A percentile compares a stretch with the other conserved stretches of the same genome.
These are phyloP conservation scores for Cydia strobilella DNA, from an alignment of 1,140 invertebrate species.

Conservation along the genomic window DNA sequence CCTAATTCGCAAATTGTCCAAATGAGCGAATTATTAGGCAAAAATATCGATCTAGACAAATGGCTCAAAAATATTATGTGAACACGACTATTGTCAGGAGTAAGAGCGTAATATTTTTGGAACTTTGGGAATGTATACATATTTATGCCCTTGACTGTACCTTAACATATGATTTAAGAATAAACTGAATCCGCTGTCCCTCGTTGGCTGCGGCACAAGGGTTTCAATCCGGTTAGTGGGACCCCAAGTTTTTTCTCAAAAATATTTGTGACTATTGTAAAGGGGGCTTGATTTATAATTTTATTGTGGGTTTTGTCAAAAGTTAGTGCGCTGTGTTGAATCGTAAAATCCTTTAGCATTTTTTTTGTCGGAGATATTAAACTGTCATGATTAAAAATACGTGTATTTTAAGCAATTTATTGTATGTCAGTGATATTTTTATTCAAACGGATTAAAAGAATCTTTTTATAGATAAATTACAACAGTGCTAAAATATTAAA, in stretches of 20 bases:
- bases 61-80: too few relatives aligned
- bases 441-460: too few relatives aligned
- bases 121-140: too few relatives aligned
- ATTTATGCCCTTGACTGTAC: too few relatives aligned
- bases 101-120: too few relatives aligned
- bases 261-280: constrained; percentile 51
- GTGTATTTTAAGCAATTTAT: not conserved
- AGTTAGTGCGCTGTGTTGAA: not conserved
- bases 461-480: too few relatives aligned
- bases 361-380: not conserved
- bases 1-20: too few relatives aligned
- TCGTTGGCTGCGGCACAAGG: constrained; percentile 46
- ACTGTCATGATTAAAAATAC: not conserved
- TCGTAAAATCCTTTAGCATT: constrained; percentile 5
- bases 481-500: too few relatives aligned
- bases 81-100: too few relatives aligned
- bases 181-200: constrained; percentile 15
- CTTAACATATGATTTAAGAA: not conserved
- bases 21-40: too few relatives aligned
- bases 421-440: too few relatives aligned
- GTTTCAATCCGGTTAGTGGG: constrained; percentile 53
- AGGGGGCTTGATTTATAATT: constrained; percentile 70
- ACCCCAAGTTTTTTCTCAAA: constrained; percentile 47
- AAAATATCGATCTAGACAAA: too few relatives aligned
- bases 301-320: constrained; percentile 55